phyloP scores from a whole-genome alignment of 1,140 invertebrate genomes.

The Hetaerina americana region DNA sequence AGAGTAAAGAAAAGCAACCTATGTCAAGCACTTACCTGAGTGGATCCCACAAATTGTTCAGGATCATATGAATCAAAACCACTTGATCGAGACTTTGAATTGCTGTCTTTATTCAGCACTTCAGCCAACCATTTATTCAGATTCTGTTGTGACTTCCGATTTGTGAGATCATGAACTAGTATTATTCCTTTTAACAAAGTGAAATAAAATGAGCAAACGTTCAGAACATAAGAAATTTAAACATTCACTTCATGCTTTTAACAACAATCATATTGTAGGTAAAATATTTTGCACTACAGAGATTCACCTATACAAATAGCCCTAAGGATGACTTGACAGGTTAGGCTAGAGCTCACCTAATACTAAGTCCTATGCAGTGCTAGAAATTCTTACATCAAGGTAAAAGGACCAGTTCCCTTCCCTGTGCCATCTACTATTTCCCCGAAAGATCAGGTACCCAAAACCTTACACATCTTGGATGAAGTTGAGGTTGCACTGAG shows the following conservation, averaged over 20 bases:
- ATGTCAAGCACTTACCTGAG: conserved; percentile 35
- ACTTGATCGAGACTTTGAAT: conserved; percentile 23
- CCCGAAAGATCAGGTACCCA: too few relatives aligned
- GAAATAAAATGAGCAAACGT: conserved; percentile 6
- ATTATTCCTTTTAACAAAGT: conserved; percentile 57
- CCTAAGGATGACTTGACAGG: too few relatives aligned
- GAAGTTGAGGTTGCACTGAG: too few relatives aligned
- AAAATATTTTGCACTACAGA: not conserved
- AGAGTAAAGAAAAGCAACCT: conserved; percentile 2
- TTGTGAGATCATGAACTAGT: conserved; percentile 90
- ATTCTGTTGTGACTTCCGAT: conserved; percentile 89
- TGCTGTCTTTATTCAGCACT: conserved; percentile 66
- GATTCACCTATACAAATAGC: too few relatives aligned
- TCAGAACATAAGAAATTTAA: not conserved
- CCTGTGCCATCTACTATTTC: too few relatives aligned
- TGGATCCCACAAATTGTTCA: conserved; percentile 77
- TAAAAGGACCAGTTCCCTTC: too few relatives aligned
- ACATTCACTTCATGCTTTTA: too few relatives aligned
- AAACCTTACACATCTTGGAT: too few relatives aligned
- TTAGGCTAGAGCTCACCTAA: too few relatives aligned
- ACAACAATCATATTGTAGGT: not conserved
- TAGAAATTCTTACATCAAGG: too few relatives aligned
- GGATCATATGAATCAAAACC: conserved; percentile 66
- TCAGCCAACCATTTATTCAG: conserved; percentile 86
- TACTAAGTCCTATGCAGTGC: too few relatives aligned